These are phyloP conservation scores for Trissolcus japonicus DNA, from an alignment of 2,888 invertebrate genomes.

Conservation along the genomic window DNA sequence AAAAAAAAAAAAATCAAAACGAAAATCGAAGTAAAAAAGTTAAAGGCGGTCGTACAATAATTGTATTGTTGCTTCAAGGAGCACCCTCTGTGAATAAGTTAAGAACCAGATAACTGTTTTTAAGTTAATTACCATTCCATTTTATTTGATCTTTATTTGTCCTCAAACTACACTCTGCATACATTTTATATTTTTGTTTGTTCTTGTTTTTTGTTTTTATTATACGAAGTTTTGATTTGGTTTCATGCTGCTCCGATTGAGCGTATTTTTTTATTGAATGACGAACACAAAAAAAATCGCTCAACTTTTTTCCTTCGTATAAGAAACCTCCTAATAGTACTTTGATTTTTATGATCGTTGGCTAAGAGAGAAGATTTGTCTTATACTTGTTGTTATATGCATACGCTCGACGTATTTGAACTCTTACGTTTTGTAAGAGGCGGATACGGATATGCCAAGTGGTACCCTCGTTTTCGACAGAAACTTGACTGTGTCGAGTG, in stretches of 20 bases:
- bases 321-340: too few species aligned
- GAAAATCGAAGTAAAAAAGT: constrained; percentile 44
- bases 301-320: too few species aligned
- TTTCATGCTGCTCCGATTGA: background rate
- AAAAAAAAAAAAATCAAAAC: constrained; percentile 19
- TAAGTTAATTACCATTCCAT: constrained; percentile 50
- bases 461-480: constrained; percentile 55
- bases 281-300: too few species aligned
- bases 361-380: constrained; percentile 55
- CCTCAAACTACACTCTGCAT: constrained; percentile 31
- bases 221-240: background rate
- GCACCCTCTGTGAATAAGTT: constrained; percentile 60
- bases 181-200: constrained; percentile 48
- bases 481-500: constrained; percentile 49
- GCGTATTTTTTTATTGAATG: constrained; percentile 14
- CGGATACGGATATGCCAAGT: constrained; percentile 57
- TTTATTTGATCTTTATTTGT: constrained; percentile 42
- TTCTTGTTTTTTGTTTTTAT: constrained; percentile 24
- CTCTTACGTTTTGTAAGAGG: constrained; percentile 56
- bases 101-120: constrained; percentile 17
- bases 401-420: constrained; percentile 53
- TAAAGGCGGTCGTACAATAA: constrained; percentile 72
- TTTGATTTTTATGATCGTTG: constrained; percentile 38
- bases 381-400: constrained; percentile 55
- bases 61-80: constrained; percentile 65